Base-by-base conservation (phyloP, 2,888 invertebrate genomes). In the Cistogaster globosa region DNA sequence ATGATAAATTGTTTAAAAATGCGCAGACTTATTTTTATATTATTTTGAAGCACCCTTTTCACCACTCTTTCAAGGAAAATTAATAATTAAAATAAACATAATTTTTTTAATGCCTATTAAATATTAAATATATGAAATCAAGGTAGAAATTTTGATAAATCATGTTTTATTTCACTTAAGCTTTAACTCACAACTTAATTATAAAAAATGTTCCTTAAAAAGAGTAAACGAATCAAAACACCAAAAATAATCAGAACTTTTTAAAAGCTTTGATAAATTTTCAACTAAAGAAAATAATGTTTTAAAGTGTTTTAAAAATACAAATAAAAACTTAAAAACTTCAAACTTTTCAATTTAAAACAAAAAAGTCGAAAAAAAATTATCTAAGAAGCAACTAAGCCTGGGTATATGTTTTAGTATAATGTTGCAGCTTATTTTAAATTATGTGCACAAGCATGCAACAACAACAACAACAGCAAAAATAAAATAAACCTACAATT, bases 241-340 rank as follows among this genome's bases (percentile, higher is more conserved):
- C 6, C 51, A 53, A 9, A 18, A 18, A 7, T 53, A 18, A 53
- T 18, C 45, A 14, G 12, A 11, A 53, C 18, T 18, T 53, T 20
- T 16, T 12, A 53, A 53, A 7, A 18, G 51, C 20, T 4, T 9
- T 2, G 6, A 5, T 7, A 20, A 53, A 16, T 1, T 53, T 16
- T 53, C 18, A 18, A 4, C 1, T 4, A 1, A 26, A 26, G 18
- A n/a, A 51, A n/a, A 18, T 51, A 12, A 0, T 8, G 1, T n/a
- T 18, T 22, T 26, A 26, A 32, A 85, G 78, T 86, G 76, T 22
- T 79, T 79, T 78, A 45, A 68, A 69, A 83, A 75, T 36, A 45
- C 65, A 83, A 72, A 71, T 63, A 74, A 83, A 76, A 72, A 77
- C 72, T 67, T 67, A 65, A 51, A 72, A 72, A 72, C 72, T 71